Evolutionary conservation across 2,113 vertebrate species (phyloP).

Genomic region (Myotis yumanensis): DNA sequence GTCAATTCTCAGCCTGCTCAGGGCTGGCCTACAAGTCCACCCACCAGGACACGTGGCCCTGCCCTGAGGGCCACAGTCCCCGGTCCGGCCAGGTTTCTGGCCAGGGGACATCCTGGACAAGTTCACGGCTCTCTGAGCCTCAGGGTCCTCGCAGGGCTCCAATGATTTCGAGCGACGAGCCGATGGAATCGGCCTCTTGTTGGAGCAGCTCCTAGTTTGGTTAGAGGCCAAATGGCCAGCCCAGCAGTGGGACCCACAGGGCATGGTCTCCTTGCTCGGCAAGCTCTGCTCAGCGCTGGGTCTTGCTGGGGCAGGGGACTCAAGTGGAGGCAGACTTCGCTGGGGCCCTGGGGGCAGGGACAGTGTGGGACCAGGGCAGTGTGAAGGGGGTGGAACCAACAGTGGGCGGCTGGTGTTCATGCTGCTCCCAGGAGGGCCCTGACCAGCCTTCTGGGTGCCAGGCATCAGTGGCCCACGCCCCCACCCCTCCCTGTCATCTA

Average conservation of each 20-base stretch:
- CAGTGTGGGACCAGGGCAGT: not conserved
- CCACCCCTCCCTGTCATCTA: not conserved
- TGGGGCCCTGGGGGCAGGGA: not conserved
- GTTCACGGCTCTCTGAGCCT: not conserved
- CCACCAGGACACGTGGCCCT: not conserved
- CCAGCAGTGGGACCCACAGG: not conserved
- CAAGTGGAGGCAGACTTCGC: not conserved
- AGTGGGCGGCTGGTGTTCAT: too few relatives aligned
- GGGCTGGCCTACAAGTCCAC: not conserved
- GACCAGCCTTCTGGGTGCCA: not conserved
- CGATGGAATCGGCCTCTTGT: accelerated
- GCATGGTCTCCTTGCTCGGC: not conserved
- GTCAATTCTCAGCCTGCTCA: not conserved
- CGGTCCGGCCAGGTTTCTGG: not conserved
- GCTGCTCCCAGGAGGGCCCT: not conserved
- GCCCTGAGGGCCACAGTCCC: not conserved
- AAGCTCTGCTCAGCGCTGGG: not conserved
- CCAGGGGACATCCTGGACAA: not conserved
- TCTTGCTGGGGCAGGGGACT: slow-evolving; percentile 52
- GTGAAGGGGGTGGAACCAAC: accelerated
- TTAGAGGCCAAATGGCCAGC: not conserved
- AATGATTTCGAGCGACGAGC: not conserved
- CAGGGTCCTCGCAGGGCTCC: not conserved
- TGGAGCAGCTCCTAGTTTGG: not conserved
- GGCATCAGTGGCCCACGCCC: not conserved